Base-by-base conservation (phyloP, 2,888 invertebrate species). In the Archips crataeganus region DNA sequence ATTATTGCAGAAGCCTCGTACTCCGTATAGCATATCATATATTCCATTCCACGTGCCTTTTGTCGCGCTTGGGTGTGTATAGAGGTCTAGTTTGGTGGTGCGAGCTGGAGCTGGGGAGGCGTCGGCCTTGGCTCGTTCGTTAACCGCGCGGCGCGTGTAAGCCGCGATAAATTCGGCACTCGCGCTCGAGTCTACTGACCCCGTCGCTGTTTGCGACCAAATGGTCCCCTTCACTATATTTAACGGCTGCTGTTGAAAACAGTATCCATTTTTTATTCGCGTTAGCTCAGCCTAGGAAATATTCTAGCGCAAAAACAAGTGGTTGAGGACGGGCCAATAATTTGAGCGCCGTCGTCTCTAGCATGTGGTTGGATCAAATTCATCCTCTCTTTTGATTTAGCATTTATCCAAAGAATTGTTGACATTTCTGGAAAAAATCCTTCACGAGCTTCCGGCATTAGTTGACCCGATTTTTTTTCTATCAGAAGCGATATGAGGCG, bases 151-250 rank as follows among this genome's bases (percentile, higher is more conserved):
- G 85, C 91, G 88, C 91, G 92, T 92, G 92, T 92, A 90, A 84
- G 79, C 83, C 85, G 92, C 91, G 93, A 92, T 93, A 91, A 94
- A 91, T 94, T 94, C 92, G 94, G 93, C 93, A 92, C 93, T 94
- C 91, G 88, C 86, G 87, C 85, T 80, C 78, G 89, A 90, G 93
- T 92, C 86, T 93, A 93, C 92, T 94, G 94, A 94, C 94, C 94
- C 93, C 94, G 88, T 78, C 82, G 89, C 84, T 90, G 91, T 91
- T 92, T 89, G 90, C 92, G 90, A 91, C 92, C 90, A 88, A 92
- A 90, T 91, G 86, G 90, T 92, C 90, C 89, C 90, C 93, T 93
- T 92, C 91, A 91, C 91, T 94, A 92, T 93, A 94, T 94, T 94
- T 90, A 93, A 94, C 74, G 74, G 74, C 74, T 65, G 69, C 69